Percentiles rank a stretch among this genome's conserved stretches.
Conservation (phyloP, 2,113 vertebrate species). For the Gnathonemus echidnorhynchus region DNA sequence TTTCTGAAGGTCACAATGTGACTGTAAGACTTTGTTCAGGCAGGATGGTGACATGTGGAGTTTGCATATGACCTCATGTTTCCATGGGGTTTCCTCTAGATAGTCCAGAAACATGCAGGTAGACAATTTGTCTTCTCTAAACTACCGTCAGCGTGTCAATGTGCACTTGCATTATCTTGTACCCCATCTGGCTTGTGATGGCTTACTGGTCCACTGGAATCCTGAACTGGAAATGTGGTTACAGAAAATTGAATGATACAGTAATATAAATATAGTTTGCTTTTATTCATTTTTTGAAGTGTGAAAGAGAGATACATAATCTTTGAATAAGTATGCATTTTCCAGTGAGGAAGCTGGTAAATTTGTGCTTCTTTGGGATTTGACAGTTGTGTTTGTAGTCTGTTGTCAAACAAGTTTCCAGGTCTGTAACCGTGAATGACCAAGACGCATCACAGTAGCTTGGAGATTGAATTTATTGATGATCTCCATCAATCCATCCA, state of each 20-base stretch:
- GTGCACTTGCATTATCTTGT: not conserved
- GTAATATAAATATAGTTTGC: not conserved
- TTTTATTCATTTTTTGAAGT: not conserved
- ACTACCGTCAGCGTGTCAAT: not conserved
- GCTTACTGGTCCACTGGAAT: not conserved
- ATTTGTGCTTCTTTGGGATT: not conserved
- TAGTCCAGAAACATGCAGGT: not conserved
- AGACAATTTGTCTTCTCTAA: not conserved
- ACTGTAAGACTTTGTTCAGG: not conserved
- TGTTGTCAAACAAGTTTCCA: not conserved
- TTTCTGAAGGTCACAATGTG: not conserved
- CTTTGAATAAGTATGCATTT: not conserved
- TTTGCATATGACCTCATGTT: not conserved
- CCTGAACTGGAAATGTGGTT: not conserved
- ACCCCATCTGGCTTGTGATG: not conserved
- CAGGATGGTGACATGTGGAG: not conserved
- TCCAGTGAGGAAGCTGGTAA: not conserved
- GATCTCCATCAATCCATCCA: not conserved
- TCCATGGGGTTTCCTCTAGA: not conserved
- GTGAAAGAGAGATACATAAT: not conserved
- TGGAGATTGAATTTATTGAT: not conserved
- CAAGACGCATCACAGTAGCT: not conserved
- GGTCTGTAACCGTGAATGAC: not conserved
- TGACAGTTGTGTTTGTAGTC: not conserved
- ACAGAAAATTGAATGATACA: not conserved